Evolutionary conservation across 2,888 invertebrate species (phyloP).

Genomic region (Resseliella maxima): DNA sequence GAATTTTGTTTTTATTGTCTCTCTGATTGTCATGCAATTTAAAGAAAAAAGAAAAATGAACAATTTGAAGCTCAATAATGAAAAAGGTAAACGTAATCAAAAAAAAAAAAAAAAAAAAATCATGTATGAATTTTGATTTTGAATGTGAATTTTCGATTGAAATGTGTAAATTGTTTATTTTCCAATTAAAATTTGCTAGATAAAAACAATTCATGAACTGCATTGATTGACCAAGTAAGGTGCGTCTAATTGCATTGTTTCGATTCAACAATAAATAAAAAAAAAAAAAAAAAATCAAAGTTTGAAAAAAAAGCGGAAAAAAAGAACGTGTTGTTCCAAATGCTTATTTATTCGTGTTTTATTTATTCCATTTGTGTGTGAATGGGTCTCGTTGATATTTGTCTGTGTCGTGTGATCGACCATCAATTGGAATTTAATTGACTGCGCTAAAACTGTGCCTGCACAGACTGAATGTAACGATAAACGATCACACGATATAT

Average conservation of each 20-base stretch:
- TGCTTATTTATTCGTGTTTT: neutral
- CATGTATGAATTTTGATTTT: neutral
- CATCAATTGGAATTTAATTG: constrained; percentile 16
- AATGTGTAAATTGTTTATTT: neutral
- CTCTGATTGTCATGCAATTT: no score
- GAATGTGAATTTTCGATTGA: neutral
- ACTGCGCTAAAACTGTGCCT: neutral
- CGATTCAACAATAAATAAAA: no score
- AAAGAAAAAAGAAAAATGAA: no score
- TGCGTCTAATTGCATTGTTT: neutral
- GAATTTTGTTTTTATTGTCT: no score
- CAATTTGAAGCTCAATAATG: neutral
- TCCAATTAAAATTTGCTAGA: neutral
- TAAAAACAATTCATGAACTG: neutral
- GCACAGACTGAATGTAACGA: neutral
- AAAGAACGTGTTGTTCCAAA: neutral
- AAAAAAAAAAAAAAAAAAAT: no score
- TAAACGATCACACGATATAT: neutral
- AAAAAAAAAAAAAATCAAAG: neutral
- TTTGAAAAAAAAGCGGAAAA: neutral
- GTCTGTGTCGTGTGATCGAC: neutral
- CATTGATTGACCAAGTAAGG: neutral
- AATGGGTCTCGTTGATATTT: constrained; percentile 2
- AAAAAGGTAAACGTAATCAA: neutral
- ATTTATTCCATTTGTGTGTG: neutral